Evolutionary conservation across 2,888 invertebrate genomes (phyloP).

Genomic region (Gastracanthus pulcherrimus): DNA sequence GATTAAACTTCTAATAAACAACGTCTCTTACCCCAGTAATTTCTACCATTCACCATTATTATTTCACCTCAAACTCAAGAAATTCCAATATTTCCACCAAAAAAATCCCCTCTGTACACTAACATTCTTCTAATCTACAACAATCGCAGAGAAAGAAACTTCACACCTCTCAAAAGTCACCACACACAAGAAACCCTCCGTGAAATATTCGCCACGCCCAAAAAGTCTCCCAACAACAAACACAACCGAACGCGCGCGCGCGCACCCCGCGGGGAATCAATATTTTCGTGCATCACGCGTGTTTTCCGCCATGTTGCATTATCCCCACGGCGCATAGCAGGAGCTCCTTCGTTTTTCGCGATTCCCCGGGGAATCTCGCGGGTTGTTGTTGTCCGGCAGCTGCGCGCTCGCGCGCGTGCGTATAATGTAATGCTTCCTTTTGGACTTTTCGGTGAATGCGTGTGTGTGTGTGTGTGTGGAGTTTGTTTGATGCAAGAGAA

Average conservation of each 20-base stretch:
- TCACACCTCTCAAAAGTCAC: no score
- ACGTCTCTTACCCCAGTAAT: no score
- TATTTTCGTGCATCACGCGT: constrained; percentile 73
- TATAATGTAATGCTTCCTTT: no score
- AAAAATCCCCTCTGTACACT: no score
- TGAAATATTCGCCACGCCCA: constrained; percentile 2
- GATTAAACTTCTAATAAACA: no score
- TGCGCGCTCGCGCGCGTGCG: neutral
- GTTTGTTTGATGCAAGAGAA: no score
- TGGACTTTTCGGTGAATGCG: neutral
- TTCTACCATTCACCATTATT: no score
- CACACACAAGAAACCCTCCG: no score
- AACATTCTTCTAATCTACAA: no score
- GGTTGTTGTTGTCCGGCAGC: neutral
- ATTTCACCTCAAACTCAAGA: no score
- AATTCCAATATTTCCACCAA: no score
- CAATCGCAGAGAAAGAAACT: no score
- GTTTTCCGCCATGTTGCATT: constrained; percentile 74
- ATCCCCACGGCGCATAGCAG: neutral
- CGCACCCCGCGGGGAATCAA: constrained; percentile 73
- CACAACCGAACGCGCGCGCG: constrained; percentile 66
- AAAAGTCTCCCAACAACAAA: constrained; percentile 36
- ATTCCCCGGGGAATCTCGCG: neutral
- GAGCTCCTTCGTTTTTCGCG: neutral
- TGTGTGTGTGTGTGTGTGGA: neutral